Evolutionary conservation across 2,888 invertebrate genomes (phyloP), one percentile per base, ranked within the genome.

Genomic region (Agrochola lychnidis): DNA sequence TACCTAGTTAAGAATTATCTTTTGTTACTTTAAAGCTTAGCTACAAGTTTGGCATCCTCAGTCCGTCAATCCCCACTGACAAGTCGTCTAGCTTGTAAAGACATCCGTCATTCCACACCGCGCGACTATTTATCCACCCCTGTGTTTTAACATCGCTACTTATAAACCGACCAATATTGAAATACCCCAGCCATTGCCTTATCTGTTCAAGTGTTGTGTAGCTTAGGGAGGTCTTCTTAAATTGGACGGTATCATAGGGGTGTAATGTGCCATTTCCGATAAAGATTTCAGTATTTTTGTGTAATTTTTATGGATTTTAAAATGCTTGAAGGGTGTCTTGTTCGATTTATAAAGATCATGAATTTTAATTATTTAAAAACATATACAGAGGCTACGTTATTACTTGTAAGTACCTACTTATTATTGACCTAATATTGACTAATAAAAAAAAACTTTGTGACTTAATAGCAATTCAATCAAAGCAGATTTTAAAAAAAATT

Each of bases 191-290:
- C 16, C 25, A 45, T 71, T 48, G 12, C 19, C 30, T 9, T n/a
- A 42, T 48, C 16, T 67, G 30, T 30, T 48, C 19, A 30, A 48
- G 73, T 59, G 67, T 63, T 66, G 16, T 67, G 5, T 30, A 67
- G 30, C 63, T 19, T 25, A 64, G 36, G 68, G n/a, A 85, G 90
- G 10, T 90, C 92, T 73, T 22, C 3, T 56, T 67, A 86, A 69
- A 76, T 48, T 85, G 83, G 81, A 9, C 19, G 45, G 1, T 80
- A 85, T 89, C 90, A 90, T 86, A 88, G 85, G 89, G 90, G 89
- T 92, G 92, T 95, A 95, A 96, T 95, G 92, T 94, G 95, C 92
- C 93, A 95, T 95, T 95, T 95, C 95, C 96, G 92, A 94, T 94
- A 88, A 85, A 89, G 66, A 81, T 85, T 85, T 83, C 84, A 76